Conservation (phyloP, 2,113 vertebrate genomes). For the Sakesphorus luctuosus region DNA sequence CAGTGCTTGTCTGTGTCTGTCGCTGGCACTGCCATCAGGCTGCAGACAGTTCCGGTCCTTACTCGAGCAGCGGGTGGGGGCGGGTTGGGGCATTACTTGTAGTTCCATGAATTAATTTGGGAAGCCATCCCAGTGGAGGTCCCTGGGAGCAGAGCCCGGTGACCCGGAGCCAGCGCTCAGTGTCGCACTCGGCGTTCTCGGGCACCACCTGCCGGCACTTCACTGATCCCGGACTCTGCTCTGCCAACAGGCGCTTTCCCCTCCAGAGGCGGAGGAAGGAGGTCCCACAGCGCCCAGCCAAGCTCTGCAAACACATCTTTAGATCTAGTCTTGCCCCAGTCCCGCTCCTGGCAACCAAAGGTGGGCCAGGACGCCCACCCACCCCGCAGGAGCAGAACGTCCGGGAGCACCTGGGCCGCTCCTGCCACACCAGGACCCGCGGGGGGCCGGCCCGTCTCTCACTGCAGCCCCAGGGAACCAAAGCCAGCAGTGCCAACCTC, state of each 20-base stretch:
- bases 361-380: neutral
- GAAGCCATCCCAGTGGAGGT: neutral
- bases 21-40: neutral
- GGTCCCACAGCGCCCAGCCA: neutral
- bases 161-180: accelerated
- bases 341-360: neutral
- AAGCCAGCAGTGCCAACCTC: neutral
- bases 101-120: neutral
- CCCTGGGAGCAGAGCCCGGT: accelerated
- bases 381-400: neutral
- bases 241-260: too few species aligned
- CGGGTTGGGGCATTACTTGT: neutral
- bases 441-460: neutral
- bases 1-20: neutral
- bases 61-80: neutral
- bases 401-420: neutral
- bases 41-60: neutral
- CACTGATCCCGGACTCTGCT: neutral
- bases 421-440: neutral
- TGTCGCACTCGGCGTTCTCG: neutral
- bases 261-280: neutral
- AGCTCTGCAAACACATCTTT: neutral
- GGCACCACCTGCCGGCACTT: neutral
- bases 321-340: neutral
- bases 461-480: neutral